Evolutionary conservation across 2,113 vertebrate genomes (phyloP).

Genomic region (Ancistrus triradiatus): DNA sequence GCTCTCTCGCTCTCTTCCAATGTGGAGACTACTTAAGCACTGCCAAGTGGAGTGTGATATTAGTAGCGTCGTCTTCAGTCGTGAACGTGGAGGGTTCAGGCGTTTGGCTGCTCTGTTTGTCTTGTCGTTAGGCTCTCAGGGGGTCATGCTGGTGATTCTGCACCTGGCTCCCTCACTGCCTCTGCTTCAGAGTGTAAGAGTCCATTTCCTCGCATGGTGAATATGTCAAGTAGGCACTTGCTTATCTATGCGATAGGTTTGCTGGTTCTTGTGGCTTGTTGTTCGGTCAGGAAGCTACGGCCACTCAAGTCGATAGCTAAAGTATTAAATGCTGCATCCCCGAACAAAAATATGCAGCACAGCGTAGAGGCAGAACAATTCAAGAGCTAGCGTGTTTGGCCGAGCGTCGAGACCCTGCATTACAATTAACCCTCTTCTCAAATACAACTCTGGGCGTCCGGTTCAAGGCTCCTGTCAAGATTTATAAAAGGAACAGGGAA

Average conservation of each 20-base stretch:
- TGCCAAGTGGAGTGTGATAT: too few species aligned
- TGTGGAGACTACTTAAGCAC: slow-evolving; percentile 51
- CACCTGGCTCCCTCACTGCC: slow-evolving; percentile 43
- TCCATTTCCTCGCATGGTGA: slow-evolving; percentile 47
- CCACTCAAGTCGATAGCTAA: slow-evolving; percentile 20
- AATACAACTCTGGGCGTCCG: too few species aligned
- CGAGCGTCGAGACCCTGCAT: too few species aligned
- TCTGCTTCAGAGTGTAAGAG: slow-evolving; percentile 17
- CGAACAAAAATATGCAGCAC: slow-evolving; percentile 26
- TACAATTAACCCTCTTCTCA: too few species aligned
- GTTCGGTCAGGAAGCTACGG: slow-evolving; percentile 24
- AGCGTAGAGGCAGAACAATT: slow-evolving; percentile 30
- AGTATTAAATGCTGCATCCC: slow-evolving; percentile 38
- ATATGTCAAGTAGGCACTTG: slow-evolving; percentile 26
- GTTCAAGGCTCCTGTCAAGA: too few species aligned
- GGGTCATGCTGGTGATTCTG: slow-evolving; percentile 44
- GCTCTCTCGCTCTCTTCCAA: slow-evolving; percentile 11
- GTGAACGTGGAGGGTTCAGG: slow-evolving; percentile 59
- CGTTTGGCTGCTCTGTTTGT: slow-evolving; percentile 44
- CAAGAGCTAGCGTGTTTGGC: slow-evolving; percentile 9
- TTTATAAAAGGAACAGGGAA: slow-evolving; percentile 17
- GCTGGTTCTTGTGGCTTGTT: slow-evolving; percentile 30
- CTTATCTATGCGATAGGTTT: slow-evolving; percentile 25
- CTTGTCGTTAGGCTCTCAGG: slow-evolving; percentile 34
- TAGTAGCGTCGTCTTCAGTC: too few species aligned